Base-by-base conservation (phyloP, 1,140 invertebrate genomes). In the Drosophila dunni region DNA sequence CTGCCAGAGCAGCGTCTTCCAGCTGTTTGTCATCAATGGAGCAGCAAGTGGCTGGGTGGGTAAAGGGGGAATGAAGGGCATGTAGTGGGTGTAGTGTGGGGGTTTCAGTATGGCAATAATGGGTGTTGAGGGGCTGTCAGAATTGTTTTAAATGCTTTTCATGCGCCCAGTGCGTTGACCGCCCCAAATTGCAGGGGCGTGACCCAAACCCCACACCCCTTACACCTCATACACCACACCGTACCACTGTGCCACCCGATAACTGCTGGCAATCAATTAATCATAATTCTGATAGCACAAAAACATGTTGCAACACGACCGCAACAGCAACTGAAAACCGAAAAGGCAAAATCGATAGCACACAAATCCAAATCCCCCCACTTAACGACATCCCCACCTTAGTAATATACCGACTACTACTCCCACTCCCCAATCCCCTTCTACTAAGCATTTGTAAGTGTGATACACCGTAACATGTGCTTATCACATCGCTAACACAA, bases 401-500 rank as follows among this genome's bases (percentile, higher is more conserved):
- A 60, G 33, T 29, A 29, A 29, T 29, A 29, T 29, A 29, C 24
- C 24, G 24, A 29, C 24, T 29, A 29, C 24, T 4, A 6, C 24
- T 11, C 51, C 45, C 36, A 9, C 42, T 8, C 57, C 56, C 29
- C 36, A 5, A 34, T 8, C 62, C 56, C 29, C 3, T n/a, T 15
- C 5, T 8, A 9, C 24, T 15, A 38, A 50, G 50, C 20, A 17
- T 29, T 71, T 68, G 74, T 46, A 36, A 81, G 71, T 82, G 83
- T 86, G 78, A 86, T 88, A 79, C 79, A 83, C 72, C 83, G 79
- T 83, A 86, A 86, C 83, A 86, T 86, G 83, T 86, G 83, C 83
- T 86, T 88, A 86, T 86, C 83, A 88, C 83, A 82, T 58, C 48
- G 58, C 72, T 70, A 70, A 75, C 64, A 75, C 57, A 61, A 68